Conservation (phyloP, 1,140 invertebrate species). For the Ridgeia piscesae region DNA sequence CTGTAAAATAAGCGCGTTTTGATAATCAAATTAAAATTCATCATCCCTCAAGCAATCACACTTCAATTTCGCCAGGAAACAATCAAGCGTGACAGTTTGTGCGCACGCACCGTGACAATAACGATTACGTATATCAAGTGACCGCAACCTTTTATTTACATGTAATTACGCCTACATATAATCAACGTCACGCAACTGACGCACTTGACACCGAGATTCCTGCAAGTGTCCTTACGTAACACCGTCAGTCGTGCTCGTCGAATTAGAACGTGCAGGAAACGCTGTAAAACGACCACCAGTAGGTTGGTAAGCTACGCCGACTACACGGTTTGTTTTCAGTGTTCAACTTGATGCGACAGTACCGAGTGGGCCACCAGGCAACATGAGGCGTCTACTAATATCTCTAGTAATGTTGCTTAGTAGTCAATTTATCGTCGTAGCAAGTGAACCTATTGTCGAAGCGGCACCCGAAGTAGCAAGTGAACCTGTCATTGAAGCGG, state of each 20-base stretch:
- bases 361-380: not conserved
- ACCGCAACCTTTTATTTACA: not conserved
- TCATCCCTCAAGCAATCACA: not conserved
- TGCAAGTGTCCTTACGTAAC: not conserved
- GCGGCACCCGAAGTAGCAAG: constrained; percentile 5
- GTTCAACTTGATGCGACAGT: not conserved
- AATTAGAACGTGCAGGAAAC: not conserved
- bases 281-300: not conserved
- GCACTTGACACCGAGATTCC: not conserved
- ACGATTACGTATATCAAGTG: not conserved
- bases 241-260: not conserved
- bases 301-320: not conserved
- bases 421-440: not conserved
- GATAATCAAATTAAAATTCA: not conserved
- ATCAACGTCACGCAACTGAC: not conserved
- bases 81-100: not conserved
- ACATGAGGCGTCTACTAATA: not conserved
- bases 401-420: not conserved
- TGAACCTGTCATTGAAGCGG: not conserved
- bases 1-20: not conserved
- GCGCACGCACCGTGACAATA: not conserved
- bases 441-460: not conserved
- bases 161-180: not conserved
- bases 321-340: not conserved
- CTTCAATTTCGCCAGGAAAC: not conserved